These are phyloP conservation scores for Adoxophyes honmai DNA, from an alignment of 1,140 invertebrate species.

Conservation along the genomic window DNA sequence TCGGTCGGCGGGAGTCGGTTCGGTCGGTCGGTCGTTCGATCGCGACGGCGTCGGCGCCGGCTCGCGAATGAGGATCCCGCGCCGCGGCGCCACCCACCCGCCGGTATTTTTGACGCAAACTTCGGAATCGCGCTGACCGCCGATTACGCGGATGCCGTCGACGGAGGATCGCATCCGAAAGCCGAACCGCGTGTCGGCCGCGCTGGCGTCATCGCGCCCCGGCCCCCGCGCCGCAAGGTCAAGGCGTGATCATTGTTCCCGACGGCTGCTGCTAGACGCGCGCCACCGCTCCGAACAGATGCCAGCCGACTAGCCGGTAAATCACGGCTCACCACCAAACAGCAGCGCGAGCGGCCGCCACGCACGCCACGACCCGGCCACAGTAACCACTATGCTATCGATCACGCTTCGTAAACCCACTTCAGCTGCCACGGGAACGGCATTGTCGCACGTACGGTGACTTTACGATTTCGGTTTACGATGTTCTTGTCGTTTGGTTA, in stretches of 20 bases:
- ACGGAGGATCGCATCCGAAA: slow-evolving; percentile 74
- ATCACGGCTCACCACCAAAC: slow-evolving; percentile 21
- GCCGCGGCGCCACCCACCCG: slow-evolving; percentile 57
- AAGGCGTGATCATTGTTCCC: slow-evolving; percentile 68
- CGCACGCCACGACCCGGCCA: slow-evolving; percentile 24
- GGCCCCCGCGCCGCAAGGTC: slow-evolving; percentile 67
- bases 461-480: no score
- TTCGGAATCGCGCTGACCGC: slow-evolving; percentile 60
- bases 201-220: slow-evolving; percentile 66
- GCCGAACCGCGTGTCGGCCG: slow-evolving; percentile 66
- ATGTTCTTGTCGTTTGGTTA: no score
- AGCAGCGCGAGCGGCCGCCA: slow-evolving; percentile 10
- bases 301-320: slow-evolving; percentile 23
- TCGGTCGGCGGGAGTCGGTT: slow-evolving; percentile 55
- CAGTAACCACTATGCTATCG: slow-evolving; percentile 39
- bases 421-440: slow-evolving; percentile 65
- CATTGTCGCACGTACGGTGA: no score
- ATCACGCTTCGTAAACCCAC: slow-evolving; percentile 58
- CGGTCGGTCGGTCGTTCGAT: slow-evolving; percentile 72
- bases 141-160: slow-evolving; percentile 71
- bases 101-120: slow-evolving; percentile 65
- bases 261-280: slow-evolving; percentile 36
- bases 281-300: slow-evolving; percentile 30
- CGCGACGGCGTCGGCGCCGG: slow-evolving; percentile 72
- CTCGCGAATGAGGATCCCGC: slow-evolving; percentile 66